Evolutionary conservation across 1,140 invertebrate species (phyloP), one percentile per base, ranked within the genome.

Genomic region (Pteromalus puparum): DNA sequence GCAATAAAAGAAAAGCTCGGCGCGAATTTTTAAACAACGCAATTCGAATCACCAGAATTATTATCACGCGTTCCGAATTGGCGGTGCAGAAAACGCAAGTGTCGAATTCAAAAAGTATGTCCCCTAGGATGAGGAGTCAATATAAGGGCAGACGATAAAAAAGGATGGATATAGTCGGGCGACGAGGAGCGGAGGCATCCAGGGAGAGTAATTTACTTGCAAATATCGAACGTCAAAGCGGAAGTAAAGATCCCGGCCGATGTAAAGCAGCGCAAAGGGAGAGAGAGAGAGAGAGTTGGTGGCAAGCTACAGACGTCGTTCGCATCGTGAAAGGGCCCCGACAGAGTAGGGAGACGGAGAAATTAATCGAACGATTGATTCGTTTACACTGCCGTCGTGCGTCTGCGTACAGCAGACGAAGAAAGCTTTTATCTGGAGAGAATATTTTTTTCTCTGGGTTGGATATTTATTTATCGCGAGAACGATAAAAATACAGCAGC

Each of bases 141-240:
- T 73, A 79, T 73, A 73, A 86, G 34, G 74, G 9, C 24, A 28
- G 9, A 70, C 70, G 78, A 34, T 5, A 42, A 15, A 34, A 38
- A 70, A 38, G 12, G 65, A 70, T 24, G 2, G 42, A 26, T n/a
- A 38, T 68, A 21, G 24, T 18, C 26, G 21, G 13, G 24, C 79
- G 67, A n/a, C 68, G 76, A 74, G 61, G 68, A 75, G 34, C 9
- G 34, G 70, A 65, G 68, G 70, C 82, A 75, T 82, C 81, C 48
- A 67, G 26, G 72, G 30, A 28, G 77, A 80, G 70, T 88, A 84
- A 84, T 84, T 84, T 84, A 84, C 83, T 80, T 83, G 77, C 76
- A 76, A 80, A 81, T 83, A 80, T 83, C 65, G 77, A 83, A 86
- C 70, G 53, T 67, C 68, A 80, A 77, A 77, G 74, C 21, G 24